phyloP scores from a whole-genome alignment of 2,888 invertebrate species.

The Chirona hameri region DNA sequence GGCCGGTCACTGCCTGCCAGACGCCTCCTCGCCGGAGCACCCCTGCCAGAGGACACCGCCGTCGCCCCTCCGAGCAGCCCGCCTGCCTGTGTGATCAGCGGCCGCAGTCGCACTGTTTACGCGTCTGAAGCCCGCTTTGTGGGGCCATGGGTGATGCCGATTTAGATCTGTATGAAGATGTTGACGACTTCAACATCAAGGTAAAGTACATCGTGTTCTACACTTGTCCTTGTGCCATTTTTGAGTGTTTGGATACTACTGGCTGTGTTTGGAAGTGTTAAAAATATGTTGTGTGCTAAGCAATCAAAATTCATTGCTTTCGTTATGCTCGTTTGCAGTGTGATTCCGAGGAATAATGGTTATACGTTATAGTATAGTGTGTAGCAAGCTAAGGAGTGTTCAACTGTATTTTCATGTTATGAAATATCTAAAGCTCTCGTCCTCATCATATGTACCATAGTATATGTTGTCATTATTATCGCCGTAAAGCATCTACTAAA shows the following conservation, averaged over 20 bases:
- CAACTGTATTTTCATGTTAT: too few relatives aligned
- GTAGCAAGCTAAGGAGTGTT: too few relatives aligned
- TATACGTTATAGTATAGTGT: too few relatives aligned
- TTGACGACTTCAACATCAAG: conserved; percentile 30
- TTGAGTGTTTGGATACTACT: conserved; percentile 25
- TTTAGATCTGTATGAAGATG: conserved; percentile 29
- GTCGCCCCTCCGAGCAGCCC: not conserved
- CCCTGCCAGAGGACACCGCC: not conserved
- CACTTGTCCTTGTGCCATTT: not conserved
- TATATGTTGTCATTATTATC: too few relatives aligned
- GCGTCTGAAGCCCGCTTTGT: not conserved
- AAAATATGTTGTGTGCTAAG: too few relatives aligned
- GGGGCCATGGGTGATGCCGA: conserved; percentile 28
- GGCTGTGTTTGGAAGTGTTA: not conserved
- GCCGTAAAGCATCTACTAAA: too few relatives aligned
- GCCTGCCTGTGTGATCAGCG: not conserved
- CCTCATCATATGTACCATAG: too few relatives aligned
- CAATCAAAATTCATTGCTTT: too few relatives aligned
- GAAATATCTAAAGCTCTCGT: too few relatives aligned
- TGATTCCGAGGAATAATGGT: too few relatives aligned
- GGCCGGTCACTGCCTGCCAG: too few relatives aligned
- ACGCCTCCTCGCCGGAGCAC: not conserved
- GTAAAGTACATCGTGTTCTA: not conserved
- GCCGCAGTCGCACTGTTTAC: not conserved
- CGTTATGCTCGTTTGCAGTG: too few relatives aligned